Evolutionary conservation across 2,113 vertebrate genomes (phyloP).

Genomic region (Indicator indicator): DNA sequence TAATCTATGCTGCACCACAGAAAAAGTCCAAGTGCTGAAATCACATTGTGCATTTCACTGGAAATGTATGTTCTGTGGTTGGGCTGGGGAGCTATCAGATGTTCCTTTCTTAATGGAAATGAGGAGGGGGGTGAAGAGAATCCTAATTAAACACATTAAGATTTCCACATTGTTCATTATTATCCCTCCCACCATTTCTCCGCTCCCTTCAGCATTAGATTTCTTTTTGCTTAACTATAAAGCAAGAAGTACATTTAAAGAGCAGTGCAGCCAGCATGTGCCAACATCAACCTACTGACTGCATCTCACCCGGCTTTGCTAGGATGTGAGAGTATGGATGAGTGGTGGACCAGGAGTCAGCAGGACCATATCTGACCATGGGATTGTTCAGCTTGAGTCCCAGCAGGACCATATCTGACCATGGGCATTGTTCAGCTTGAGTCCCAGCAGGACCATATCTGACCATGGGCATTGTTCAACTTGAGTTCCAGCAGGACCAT

Average conservation of each 20-base stretch:
- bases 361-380: neutral
- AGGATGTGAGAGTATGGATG: neutral
- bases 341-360: neutral
- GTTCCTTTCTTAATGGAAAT: neutral
- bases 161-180: too few relatives aligned
- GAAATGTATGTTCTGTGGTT: neutral
- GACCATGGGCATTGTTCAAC: too few relatives aligned
- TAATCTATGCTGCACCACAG: neutral
- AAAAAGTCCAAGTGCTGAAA: neutral
- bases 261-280: neutral
- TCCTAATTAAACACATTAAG: too few relatives aligned
- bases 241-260: neutral
- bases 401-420: too few relatives aligned
- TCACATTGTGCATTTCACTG: neutral
- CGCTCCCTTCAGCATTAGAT: neutral
- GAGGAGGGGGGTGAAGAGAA: neutral
- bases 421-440: too few relatives aligned
- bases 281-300: neutral
- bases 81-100: neutral
- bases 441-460: too few relatives aligned
- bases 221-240: neutral
- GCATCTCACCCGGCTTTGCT: neutral
- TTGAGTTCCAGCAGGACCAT: too few relatives aligned
- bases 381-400: neutral
- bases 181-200: too few relatives aligned